These are phyloP conservation scores for Calidris pugnax DNA, from an alignment of 2,113 vertebrate genomes.

Conservation along the genomic window DNA sequence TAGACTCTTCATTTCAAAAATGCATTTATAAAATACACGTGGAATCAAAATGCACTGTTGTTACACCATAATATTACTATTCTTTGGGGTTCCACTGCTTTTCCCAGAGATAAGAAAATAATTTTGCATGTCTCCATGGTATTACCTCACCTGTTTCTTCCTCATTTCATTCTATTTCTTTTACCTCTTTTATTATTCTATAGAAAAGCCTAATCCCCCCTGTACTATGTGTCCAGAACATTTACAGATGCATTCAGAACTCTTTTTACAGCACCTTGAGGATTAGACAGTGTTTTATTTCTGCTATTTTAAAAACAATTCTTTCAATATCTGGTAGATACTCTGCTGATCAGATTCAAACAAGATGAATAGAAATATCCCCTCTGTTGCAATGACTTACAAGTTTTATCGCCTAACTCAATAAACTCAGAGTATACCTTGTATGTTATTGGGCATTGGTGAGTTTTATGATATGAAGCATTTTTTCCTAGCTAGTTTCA, in stretches of 20 bases:
- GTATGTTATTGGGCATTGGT: not conserved
- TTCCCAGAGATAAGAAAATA: not conserved
- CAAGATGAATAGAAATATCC: slow-evolving; percentile 44
- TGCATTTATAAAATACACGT: not conserved
- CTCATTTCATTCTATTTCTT: slow-evolving; percentile 17
- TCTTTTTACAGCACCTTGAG: slow-evolving; percentile 22
- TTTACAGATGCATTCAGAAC: slow-evolving; percentile 31
- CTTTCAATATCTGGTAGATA: slow-evolving; percentile 38
- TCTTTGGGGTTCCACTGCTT: not conserved
- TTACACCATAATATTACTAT: not conserved
- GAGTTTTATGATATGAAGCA: not conserved
- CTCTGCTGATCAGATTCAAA: slow-evolving; percentile 47
- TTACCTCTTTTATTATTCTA: not conserved
- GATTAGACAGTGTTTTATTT: slow-evolving; percentile 25
- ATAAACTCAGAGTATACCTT: slow-evolving; percentile 13
- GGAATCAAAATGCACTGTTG: not conserved
- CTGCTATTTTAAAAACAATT: slow-evolving; percentile 34
- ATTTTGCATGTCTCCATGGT: not conserved
- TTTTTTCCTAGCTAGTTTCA: not conserved
- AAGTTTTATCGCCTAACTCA: slow-evolving; percentile 23
- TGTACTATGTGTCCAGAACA: slow-evolving; percentile 17
- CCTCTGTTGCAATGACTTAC: slow-evolving; percentile 19
- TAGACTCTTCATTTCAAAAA: not conserved
- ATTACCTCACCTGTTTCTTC: not conserved
- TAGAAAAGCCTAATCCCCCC: not conserved